Evolutionary conservation across 2,113 vertebrate genomes (phyloP), one percentile per base, ranked within the genome.

Genomic region (Microtus pennsylvanicus): DNA sequence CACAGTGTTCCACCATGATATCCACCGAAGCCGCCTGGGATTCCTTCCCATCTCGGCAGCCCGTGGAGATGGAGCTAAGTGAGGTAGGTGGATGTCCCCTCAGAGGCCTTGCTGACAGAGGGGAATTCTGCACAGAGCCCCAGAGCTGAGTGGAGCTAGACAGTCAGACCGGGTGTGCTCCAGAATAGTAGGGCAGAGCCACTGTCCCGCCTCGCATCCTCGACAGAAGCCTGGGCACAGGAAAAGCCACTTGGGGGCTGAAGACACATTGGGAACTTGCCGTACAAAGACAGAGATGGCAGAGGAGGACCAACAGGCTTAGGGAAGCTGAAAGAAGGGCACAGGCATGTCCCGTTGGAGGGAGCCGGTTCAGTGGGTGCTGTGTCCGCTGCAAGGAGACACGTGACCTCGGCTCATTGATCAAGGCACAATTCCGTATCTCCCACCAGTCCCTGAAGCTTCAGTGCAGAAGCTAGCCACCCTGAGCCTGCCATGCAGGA

Each of bases 1-100:
- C 93, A 0, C 99, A 98, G 61, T 98, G 98, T 33, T 97, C 96
- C 69, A 98, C 98, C 90, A 99, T 96, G 85, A 98, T 96, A 97
- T 94, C 98, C 26, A 98, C 95, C 61, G 90, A 85, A 4, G 95
- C 16, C 98, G 98, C 30, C 97, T 96, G 12, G 63, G 21, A 1
- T 96, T 94, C 52, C 98, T 98, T 75, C 96, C 89, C 93, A 98
- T 97, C 96, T 91, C 67, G 24, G 89, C 83, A 93, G 74, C 89
- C 94, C 93, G 4, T 0, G n/a, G 94, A 82, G 90, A 94, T 6
- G 24, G 75, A 0, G 19, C 17, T 1, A 24, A 28, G 75, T 24
- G 2, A 21, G 72, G 0, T 3, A 13, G 28, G 75, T 22, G 28
- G 33, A n/a, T 8, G 9, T 1, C 4, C 35, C 45, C 45, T 58